These are phyloP conservation scores for Drosophila serrata DNA, from an alignment of 1,140 invertebrate species.

Conservation along the genomic window DNA sequence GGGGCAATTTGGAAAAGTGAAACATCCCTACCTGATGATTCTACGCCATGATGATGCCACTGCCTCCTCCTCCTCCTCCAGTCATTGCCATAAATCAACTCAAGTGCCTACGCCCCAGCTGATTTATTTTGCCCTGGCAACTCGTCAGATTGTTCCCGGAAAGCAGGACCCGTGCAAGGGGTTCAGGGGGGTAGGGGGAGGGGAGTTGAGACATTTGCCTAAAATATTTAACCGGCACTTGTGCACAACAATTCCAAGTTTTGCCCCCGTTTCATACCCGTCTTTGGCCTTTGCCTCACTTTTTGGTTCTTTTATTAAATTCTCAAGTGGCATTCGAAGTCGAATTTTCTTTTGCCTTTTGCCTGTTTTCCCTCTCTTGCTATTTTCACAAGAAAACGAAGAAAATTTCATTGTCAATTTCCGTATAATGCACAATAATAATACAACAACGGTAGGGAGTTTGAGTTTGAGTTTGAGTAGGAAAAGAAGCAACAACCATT, in stretches of 20 bases:
- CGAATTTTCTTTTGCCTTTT: slow-evolving; percentile 56
- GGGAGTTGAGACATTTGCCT: slow-evolving; percentile 66
- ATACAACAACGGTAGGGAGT: slow-evolving; percentile 45
- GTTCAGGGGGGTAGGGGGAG: too few species aligned
- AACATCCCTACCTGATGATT: slow-evolving; percentile 62
- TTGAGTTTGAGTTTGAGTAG: background rate
- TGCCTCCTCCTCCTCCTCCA: slow-evolving; percentile 34
- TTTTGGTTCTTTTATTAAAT: slow-evolving; percentile 74
- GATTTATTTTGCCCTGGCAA: slow-evolving; percentile 73
- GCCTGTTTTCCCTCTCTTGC: slow-evolving; percentile 46
- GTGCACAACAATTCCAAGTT: slow-evolving; percentile 77
- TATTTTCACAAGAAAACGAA: slow-evolving; percentile 61
- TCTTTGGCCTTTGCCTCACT: slow-evolving; percentile 1
- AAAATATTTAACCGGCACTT: slow-evolving; percentile 83
- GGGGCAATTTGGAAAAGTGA: slow-evolving; percentile 47
- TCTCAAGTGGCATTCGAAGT: slow-evolving; percentile 78
- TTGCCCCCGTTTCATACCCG: slow-evolving; percentile 19
- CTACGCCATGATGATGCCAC: slow-evolving; percentile 30
- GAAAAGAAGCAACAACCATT: slow-evolving; percentile 71
- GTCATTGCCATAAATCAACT: slow-evolving; percentile 76
- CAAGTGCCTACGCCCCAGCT: slow-evolving; percentile 82
- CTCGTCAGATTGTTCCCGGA: slow-evolving; percentile 35
- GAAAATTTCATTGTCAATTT: slow-evolving; percentile 80
- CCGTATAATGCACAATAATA: slow-evolving; percentile 82
- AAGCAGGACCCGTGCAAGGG: background rate